Percentiles rank a stretch among this genome's conserved stretches.
These are phyloP conservation scores for sheep (Ovis aries) DNA, from an alignment of 2,113 vertebrate species.

Conservation along the genomic window ARS-UI_Ramb_v3.0 NC_056055.1:53288501-53289000, in stretches of 20 bases:
- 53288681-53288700: not conserved
- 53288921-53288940: not conserved
- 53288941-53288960: not conserved
- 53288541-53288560: constrained; percentile 10
- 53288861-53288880: not conserved
- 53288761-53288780: not conserved
- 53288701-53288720: not conserved
- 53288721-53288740: not conserved
- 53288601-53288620: not conserved
- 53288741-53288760: not conserved
- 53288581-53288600: constrained; percentile 12
- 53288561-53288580: not conserved
- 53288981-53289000: not conserved
- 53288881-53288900: not conserved
- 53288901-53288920: not conserved
- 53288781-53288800: not conserved
- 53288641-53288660: not conserved
- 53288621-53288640: not conserved
- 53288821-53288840: not conserved
- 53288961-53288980: not conserved
- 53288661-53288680: not conserved
- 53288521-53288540: constrained; percentile 4
- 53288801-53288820: not conserved
- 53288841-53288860: not conserved
- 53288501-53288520: not conserved